Percentiles rank a stretch among this genome's conserved stretches.
phyloP scores from a whole-genome alignment of 2,888 invertebrate genomes.

The Papilio elwesi region DNA sequence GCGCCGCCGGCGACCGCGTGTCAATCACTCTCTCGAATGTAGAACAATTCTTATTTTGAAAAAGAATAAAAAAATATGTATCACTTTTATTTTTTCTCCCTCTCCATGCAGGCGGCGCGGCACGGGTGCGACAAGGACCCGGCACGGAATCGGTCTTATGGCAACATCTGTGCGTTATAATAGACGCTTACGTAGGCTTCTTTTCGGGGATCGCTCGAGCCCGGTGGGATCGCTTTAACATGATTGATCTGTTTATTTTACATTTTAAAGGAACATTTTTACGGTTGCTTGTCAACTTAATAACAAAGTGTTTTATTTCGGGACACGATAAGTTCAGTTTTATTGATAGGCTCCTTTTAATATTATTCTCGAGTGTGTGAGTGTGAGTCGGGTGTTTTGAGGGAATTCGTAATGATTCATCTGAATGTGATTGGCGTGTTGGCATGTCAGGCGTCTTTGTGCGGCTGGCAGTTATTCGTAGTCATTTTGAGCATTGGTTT shows the following conservation, averaged over 20 bases:
- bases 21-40: slow-evolving; percentile 82
- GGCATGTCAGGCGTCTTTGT: slow-evolving; percentile 44
- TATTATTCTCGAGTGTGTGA: slow-evolving; percentile 73
- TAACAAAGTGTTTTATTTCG: slow-evolving; percentile 83
- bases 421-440: slow-evolving; percentile 53
- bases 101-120: slow-evolving; percentile 52
- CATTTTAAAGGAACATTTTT: slow-evolving; percentile 84
- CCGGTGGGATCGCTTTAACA: slow-evolving; percentile 83
- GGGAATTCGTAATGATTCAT: slow-evolving; percentile 54
- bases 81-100: slow-evolving; percentile 75
- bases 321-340: slow-evolving; percentile 81
- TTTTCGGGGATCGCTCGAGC: slow-evolving; percentile 80
- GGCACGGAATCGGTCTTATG: slow-evolving; percentile 73
- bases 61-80: slow-evolving; percentile 75
- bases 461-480: slow-evolving; percentile 39
- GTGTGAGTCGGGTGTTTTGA: slow-evolving; percentile 59
- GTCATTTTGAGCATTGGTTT: slow-evolving; percentile 23
- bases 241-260: slow-evolving; percentile 85
- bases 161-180: slow-evolving; percentile 83
- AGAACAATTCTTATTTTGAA: slow-evolving; percentile 83
- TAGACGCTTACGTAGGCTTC: slow-evolving; percentile 83
- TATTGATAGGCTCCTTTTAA: slow-evolving; percentile 83
- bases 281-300: slow-evolving; percentile 85
- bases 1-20: slow-evolving; percentile 77
- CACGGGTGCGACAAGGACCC: slow-evolving; percentile 62